phyloP scores from a whole-genome alignment of 1,140 invertebrate species.

The Centruroides vittatus region DNA sequence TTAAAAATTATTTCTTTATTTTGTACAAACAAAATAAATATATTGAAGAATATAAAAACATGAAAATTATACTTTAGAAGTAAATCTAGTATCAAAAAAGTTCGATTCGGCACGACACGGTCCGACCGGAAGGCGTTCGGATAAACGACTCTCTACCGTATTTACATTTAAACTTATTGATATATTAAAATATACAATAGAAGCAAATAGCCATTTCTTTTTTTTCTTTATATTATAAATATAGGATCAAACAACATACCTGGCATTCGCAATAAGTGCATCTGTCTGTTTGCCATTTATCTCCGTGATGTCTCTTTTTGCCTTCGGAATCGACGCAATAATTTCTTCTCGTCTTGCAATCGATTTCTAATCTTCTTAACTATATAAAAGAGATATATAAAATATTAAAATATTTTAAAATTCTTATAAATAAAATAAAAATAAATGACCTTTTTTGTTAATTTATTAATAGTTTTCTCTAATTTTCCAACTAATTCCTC shows the following conservation, averaged over 20 bases:
- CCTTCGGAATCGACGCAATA: constrained; percentile 33
- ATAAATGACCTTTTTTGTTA: constrained; percentile 30
- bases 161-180: not conserved
- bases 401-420: not conserved
- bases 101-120: no score
- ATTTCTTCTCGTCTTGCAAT: constrained; percentile 23
- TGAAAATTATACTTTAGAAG: no score
- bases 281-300: constrained; percentile 35
- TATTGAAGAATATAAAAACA: no score
- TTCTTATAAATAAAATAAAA: not conserved
- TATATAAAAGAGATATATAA: not conserved
- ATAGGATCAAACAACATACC: constrained; percentile 20
- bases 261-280: constrained; percentile 39
- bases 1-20: no score
- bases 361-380: constrained; percentile 35
- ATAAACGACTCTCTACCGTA: not conserved
- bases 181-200: not conserved
- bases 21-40: no score
- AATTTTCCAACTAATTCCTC: constrained; percentile 38
- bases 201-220: not conserved
- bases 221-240: not conserved
- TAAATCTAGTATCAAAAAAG: no score
- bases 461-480: constrained; percentile 36
- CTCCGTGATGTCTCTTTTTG: constrained; percentile 30
- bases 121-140: no score